phyloP scores from a whole-genome alignment of 2,797 vertebrate genomes.

The Chelidonichthys spinosus region DNA sequence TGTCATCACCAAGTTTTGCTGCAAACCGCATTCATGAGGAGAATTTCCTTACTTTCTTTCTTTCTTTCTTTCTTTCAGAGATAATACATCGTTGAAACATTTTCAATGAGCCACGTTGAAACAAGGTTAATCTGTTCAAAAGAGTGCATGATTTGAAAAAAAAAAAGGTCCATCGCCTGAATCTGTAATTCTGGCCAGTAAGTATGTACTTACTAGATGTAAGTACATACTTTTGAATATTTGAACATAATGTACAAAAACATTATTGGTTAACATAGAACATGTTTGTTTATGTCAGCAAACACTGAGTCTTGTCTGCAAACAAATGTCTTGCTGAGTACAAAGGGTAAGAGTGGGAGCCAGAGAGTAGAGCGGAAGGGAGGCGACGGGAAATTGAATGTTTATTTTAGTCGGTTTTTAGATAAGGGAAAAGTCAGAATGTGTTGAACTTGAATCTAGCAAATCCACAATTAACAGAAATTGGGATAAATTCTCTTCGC shows the following conservation, averaged over 20 bases:
- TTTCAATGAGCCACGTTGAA: not conserved
- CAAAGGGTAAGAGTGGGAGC: slow-evolving; percentile 11
- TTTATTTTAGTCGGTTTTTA: not conserved
- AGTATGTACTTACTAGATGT: too few relatives aligned
- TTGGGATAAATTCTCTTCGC: not conserved
- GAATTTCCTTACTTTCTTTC: slow-evolving; percentile 8
- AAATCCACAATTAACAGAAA: slow-evolving; percentile 8
- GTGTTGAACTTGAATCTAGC: not conserved
- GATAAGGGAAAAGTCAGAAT: not conserved
- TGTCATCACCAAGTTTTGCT: slow-evolving; percentile 28
- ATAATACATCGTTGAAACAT: not conserved
- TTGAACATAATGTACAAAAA: slow-evolving; percentile 3
- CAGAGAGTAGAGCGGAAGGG: not conserved
- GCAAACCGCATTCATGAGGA: slow-evolving; percentile 24
- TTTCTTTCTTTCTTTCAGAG: not conserved
- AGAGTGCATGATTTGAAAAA: not conserved
- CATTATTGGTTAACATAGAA: not conserved
- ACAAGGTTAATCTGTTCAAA: not conserved
- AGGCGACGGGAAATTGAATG: not conserved
- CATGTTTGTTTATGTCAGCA: slow-evolving; percentile 33
- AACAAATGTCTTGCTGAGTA: slow-evolving; percentile 30
- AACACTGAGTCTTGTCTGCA: slow-evolving; percentile 25
- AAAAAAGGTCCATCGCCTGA: not conserved
- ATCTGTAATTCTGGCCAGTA: not conserved
- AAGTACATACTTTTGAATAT: slow-evolving; percentile 6